Evolutionary conservation across 2,113 vertebrate species (phyloP).

Genomic region (Odobenus rosmarus): DNA sequence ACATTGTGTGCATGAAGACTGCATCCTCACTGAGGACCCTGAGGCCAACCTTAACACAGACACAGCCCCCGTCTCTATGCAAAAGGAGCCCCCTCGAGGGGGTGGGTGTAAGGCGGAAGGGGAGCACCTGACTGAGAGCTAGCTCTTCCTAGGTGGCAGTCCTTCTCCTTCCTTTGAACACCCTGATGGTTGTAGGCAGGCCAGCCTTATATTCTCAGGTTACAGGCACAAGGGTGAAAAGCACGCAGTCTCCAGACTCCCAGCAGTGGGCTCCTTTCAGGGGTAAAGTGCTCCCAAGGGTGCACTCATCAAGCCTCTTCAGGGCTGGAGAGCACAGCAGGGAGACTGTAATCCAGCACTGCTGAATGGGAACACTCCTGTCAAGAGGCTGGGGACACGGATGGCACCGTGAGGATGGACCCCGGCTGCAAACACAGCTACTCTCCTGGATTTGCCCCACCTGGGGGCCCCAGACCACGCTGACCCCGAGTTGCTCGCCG

Average conservation of each 20-base stretch:
- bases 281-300: neutral
- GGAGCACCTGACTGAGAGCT: neutral
- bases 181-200: neutral
- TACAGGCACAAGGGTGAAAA: neutral
- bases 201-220: neutral
- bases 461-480: constrained; percentile 73
- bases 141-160: too few species aligned
- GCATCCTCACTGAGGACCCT: neutral
- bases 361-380: neutral
- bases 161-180: neutral
- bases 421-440: neutral
- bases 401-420: neutral
- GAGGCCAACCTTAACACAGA: neutral
- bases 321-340: rapidly evolving
- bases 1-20: neutral
- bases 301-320: neutral
- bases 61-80: neutral
- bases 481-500: constrained; percentile 68
- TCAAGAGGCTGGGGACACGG: neutral
- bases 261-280: neutral
- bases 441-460: neutral
- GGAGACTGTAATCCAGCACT: neutral
- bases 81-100: neutral
- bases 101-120: neutral
- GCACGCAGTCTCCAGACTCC: neutral